A percentile compares a stretch with the other conserved stretches of the same genome.
These are phyloP conservation scores for Ailuropoda melanoleuca DNA, from an alignment of 2,113 vertebrate genomes.

Conservation along the genomic window DNA sequence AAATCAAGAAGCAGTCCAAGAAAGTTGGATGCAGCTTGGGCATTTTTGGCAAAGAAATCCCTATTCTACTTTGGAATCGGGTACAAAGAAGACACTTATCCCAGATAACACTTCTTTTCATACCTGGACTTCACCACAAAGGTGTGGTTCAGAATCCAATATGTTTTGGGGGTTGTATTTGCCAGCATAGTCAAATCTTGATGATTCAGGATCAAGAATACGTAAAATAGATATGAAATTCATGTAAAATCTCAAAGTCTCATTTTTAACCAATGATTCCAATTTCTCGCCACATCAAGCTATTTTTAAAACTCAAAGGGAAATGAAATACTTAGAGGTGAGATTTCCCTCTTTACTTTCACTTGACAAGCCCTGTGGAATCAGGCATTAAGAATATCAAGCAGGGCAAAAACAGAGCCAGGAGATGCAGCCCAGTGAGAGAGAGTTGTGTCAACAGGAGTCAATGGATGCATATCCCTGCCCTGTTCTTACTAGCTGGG, in stretches of 20 bases:
- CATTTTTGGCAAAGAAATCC: neutral
- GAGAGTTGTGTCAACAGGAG: too few species aligned
- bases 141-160: neutral
- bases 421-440: neutral
- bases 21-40: neutral
- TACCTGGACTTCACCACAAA: neutral
- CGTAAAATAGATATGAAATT: neutral
- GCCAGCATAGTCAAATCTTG: neutral
- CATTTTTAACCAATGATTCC: neutral
- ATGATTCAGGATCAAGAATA: neutral
- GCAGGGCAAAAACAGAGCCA: neutral
- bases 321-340: neutral
- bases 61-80: neutral
- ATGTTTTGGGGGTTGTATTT: neutral
- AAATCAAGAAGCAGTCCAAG: neutral
- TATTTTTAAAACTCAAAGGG: slow-evolving; percentile 16
- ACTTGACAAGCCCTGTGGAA: neutral
- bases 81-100: neutral
- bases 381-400: neutral
- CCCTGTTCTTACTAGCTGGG: neutral
- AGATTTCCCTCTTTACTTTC: neutral
- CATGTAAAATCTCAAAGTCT: neutral
- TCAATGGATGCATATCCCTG: too few species aligned
- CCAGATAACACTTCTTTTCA: neutral
- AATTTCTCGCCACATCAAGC: neutral